Percentiles rank a stretch among this genome's conserved stretches.
These are phyloP conservation scores for Danio jaintianensis DNA, from an alignment of 2,797 vertebrate species.

Conservation along the genomic window DNA sequence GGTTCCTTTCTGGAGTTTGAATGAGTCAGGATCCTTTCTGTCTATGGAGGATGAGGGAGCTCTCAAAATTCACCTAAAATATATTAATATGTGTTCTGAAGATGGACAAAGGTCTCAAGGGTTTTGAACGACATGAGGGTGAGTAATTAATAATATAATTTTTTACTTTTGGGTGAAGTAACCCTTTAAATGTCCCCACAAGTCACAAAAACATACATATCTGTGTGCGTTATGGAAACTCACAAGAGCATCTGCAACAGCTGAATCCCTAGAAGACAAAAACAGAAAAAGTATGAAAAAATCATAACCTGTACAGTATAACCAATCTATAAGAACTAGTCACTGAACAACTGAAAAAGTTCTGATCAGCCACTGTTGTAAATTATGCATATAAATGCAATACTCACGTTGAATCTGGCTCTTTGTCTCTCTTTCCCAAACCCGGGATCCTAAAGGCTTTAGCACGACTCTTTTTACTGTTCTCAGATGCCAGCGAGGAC, in stretches of 20 bases:
- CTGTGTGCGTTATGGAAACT: constrained; percentile 62
- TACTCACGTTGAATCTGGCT: constrained; percentile 84
- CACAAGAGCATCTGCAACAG: constrained; percentile 74
- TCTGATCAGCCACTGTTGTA: not conserved
- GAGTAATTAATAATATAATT: too few relatives aligned
- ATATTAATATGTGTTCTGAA: too few relatives aligned
- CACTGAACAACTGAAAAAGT: not conserved
- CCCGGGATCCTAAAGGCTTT: constrained; percentile 94
- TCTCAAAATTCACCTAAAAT: too few relatives aligned
- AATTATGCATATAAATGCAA: not conserved
- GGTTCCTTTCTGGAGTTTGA: too few relatives aligned
- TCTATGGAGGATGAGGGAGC: too few relatives aligned
- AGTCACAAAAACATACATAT: not conserved
- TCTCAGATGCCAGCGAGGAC: constrained; percentile 81
- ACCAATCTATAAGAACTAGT: not conserved
- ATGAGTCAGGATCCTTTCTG: too few relatives aligned
- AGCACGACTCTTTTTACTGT: constrained; percentile 84
- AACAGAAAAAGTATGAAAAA: not conserved
- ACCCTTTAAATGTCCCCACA: too few relatives aligned
- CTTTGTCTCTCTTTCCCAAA: constrained; percentile 87
- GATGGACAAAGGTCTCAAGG: too few relatives aligned
- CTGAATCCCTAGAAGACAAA: constrained; percentile 73
- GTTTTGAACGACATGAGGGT: too few relatives aligned
- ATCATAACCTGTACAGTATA: not conserved
- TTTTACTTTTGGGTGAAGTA: too few relatives aligned